phyloP scores from a whole-genome alignment of 2,113 vertebrate genomes.

The Lipotes vexillifer region DNA sequence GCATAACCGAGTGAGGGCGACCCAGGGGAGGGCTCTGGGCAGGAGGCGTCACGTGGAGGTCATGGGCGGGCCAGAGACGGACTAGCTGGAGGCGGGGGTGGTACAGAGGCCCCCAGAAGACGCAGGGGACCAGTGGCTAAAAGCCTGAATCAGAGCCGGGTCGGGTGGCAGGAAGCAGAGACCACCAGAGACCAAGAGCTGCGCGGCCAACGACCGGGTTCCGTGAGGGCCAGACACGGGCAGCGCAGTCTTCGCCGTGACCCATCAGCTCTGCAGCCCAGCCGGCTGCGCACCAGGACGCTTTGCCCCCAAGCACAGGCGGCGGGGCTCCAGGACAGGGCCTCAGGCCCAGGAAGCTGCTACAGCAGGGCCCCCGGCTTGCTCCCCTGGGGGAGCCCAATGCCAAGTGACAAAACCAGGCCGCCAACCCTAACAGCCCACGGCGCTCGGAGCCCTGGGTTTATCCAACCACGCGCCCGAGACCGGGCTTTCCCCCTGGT shows the following conservation, averaged over 20 bases:
- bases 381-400: accelerated
- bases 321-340: too few species aligned
- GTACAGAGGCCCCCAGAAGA: accelerated
- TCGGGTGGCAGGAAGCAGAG: background rate
- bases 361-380: background rate
- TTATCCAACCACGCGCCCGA: accelerated
- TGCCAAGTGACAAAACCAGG: accelerated
- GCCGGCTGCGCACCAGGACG: accelerated
- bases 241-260: background rate
- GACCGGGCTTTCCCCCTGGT: background rate
- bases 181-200: accelerated
- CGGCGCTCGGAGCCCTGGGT: accelerated
- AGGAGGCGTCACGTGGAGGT: accelerated
- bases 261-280: background rate
- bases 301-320: accelerated
- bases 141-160: accelerated
- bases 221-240: accelerated
- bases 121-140: accelerated
- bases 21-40: background rate
- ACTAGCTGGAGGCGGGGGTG: background rate
- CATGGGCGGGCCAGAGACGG: accelerated
- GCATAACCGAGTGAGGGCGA: background rate
- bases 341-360: background rate
- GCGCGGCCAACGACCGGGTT: accelerated
- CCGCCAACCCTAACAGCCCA: background rate